These are phyloP conservation scores for Neolamprologus toae DNA, from an alignment of 2,113 vertebrate species.

Conservation along the genomic window DNA sequence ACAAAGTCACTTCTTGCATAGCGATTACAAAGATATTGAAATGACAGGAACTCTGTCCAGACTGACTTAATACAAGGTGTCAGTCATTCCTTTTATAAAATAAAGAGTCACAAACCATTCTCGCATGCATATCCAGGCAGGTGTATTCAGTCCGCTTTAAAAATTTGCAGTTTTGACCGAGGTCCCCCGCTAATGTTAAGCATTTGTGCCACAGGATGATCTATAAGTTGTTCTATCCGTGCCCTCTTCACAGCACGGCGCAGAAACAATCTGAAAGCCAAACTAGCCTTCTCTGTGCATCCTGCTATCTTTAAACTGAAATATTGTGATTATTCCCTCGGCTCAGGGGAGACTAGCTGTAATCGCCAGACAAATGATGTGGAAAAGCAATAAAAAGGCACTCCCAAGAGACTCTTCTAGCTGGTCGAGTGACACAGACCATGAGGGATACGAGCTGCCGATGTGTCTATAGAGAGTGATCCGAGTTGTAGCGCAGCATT, in stretches of 20 bases:
- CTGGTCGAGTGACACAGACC: constrained; percentile 48
- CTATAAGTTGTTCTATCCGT: constrained; percentile 10
- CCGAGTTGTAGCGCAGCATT: constrained; percentile 7
- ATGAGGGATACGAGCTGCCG: constrained; percentile 51
- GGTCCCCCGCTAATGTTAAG: background rate
- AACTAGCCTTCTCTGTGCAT: constrained; percentile 6
- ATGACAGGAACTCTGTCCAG: background rate
- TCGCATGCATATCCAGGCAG: background rate
- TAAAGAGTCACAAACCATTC: background rate
- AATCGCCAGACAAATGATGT: constrained; percentile 68
- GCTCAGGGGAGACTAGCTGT: constrained; percentile 44
- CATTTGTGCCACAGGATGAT: constrained; percentile 33
- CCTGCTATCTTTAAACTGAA: constrained; percentile 55
- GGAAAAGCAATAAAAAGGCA: constrained; percentile 66
- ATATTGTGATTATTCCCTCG: constrained; percentile 65
- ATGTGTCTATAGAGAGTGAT: constrained; percentile 37
- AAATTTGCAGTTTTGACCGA: background rate
- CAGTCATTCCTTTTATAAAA: background rate
- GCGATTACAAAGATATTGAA: background rate
- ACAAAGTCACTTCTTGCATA: background rate
- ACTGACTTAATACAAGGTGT: too few relatives aligned
- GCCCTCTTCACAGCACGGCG: constrained; percentile 34
- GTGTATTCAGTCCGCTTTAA: background rate
- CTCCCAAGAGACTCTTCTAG: constrained; percentile 58
- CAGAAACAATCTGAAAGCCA: constrained; percentile 19